These are phyloP conservation scores for Dicyrtoma fusca DNA, from an alignment of 2,888 invertebrate genomes.

Conservation along the genomic window DNA sequence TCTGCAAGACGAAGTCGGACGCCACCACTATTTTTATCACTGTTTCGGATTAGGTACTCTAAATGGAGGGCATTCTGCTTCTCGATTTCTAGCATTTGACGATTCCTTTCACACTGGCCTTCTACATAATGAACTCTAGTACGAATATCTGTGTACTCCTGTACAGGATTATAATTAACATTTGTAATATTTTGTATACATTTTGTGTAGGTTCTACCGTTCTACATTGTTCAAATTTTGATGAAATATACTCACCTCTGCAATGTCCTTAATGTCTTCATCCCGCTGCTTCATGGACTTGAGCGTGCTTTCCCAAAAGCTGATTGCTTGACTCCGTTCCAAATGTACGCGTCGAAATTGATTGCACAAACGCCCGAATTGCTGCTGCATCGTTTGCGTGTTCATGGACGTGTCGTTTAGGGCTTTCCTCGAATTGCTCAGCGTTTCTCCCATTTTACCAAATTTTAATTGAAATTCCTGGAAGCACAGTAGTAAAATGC, in stretches of 20 bases:
- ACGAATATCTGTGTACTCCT: conserved; percentile 31
- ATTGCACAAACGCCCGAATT: conserved; percentile 43
- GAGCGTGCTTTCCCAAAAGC: conserved; percentile 49
- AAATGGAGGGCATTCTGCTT: conserved; percentile 31
- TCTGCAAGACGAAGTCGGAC: not conserved
- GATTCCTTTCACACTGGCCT: conserved; percentile 27
- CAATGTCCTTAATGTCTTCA: conserved; percentile 45
- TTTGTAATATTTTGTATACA: not conserved
- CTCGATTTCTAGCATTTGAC: conserved; percentile 37
- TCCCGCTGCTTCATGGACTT: conserved; percentile 47
- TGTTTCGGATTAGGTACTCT: conserved; percentile 32
- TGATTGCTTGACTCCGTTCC: conserved; percentile 48
- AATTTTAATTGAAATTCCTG: conserved; percentile 48
- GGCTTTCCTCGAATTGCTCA: conserved; percentile 25
- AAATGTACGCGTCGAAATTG: conserved; percentile 47
- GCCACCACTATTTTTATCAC: conserved; percentile 13
- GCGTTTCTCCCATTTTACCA: conserved; percentile 38
- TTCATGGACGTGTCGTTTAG: conserved; percentile 37
- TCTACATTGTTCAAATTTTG: too few species aligned
- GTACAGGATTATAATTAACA: not conserved
- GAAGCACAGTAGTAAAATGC: too few species aligned
- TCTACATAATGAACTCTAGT: not conserved
- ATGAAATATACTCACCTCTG: conserved; percentile 44
- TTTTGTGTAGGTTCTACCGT: not conserved
- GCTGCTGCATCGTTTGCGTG: conserved; percentile 42